A percentile compares a stretch with the other conserved stretches of the same genome.
These are phyloP conservation scores for Sebastes vulpes DNA, from an alignment of 2,797 vertebrate species.

Conservation along the genomic window DNA sequence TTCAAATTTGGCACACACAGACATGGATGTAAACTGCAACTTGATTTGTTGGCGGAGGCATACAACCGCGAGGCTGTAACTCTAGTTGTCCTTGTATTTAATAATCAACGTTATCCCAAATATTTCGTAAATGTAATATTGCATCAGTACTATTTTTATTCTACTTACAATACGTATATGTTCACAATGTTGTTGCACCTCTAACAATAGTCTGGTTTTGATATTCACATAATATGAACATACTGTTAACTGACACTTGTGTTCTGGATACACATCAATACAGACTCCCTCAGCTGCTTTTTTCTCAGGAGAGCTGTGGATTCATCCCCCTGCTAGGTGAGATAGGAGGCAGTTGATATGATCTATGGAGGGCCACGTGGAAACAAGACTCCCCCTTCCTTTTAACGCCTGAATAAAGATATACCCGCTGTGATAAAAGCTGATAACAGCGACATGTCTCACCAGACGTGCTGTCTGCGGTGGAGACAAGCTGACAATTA, in stretches of 20 bases:
- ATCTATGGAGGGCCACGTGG: conserved; percentile 34
- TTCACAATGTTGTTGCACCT: background rate
- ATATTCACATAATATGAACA: background rate
- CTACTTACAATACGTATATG: accelerated
- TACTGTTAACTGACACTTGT: background rate
- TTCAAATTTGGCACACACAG: too few relatives aligned
- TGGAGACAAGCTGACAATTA: conserved; percentile 46
- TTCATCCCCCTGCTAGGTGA: conserved; percentile 3
- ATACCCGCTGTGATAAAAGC: conserved; percentile 35
- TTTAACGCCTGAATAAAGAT: conserved; percentile 40
- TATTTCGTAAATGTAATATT: background rate
- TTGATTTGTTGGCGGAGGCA: accelerated
- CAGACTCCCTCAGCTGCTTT: conserved; percentile 10
- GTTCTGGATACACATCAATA: background rate
- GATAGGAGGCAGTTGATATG: conserved; percentile 24
- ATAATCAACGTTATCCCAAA: background rate
- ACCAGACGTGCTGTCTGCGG: background rate
- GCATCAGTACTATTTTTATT: background rate
- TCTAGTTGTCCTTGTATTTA: background rate
- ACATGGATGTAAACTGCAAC: background rate
- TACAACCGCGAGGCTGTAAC: background rate
- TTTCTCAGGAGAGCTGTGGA: conserved; percentile 5
- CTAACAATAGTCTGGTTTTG: background rate
- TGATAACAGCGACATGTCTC: conserved; percentile 22
- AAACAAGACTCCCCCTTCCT: conserved; percentile 24